A percentile compares a stretch with the other conserved stretches of the same genome.
Conservation (phyloP, 1,140 invertebrate species). For the Dendrolimus kikuchii region DNA sequence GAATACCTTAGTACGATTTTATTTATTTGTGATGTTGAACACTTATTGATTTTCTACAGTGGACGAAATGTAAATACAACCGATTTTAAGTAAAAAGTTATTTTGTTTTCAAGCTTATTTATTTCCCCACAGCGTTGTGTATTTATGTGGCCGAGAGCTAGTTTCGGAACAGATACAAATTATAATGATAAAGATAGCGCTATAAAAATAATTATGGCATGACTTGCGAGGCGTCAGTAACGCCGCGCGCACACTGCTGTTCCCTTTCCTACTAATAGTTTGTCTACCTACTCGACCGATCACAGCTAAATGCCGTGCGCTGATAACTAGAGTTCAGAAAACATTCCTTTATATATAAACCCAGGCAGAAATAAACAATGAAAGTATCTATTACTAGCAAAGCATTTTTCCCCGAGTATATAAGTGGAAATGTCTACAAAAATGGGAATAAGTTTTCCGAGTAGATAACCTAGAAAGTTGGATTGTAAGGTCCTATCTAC, state of each 20-base stretch:
- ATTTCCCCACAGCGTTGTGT: conserved; percentile 34
- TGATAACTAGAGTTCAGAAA: background rate
- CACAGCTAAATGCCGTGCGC: background rate
- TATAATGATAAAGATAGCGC: conserved; percentile 29
- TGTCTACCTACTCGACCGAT: background rate
- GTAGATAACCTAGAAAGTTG: too few relatives aligned
- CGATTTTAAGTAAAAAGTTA: conserved; percentile 71
- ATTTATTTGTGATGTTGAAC: conserved; percentile 72
- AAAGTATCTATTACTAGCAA: too few relatives aligned
- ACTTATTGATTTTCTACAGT: conserved; percentile 68
- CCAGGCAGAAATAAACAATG: too few relatives aligned
- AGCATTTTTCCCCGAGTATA: too few relatives aligned
- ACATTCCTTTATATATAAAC: too few relatives aligned
- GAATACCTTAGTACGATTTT: conserved; percentile 70
- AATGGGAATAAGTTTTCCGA: too few relatives aligned
- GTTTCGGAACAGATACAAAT: conserved; percentile 9
- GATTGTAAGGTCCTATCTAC: too few relatives aligned
- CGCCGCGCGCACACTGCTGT: conserved; percentile 20
- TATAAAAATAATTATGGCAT: conserved; percentile 39
- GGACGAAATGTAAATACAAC: conserved; percentile 72
- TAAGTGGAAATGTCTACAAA: too few relatives aligned
- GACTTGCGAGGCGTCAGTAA: conserved; percentile 25
- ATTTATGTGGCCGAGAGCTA: conserved; percentile 5
- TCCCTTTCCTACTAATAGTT: conserved; percentile 6
- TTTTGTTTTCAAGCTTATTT: conserved; percentile 68